Evolutionary conservation across 2,113 vertebrate genomes (phyloP), one percentile per base, ranked within the genome.

Genomic region (Girardinichthys multiradiatus): DNA sequence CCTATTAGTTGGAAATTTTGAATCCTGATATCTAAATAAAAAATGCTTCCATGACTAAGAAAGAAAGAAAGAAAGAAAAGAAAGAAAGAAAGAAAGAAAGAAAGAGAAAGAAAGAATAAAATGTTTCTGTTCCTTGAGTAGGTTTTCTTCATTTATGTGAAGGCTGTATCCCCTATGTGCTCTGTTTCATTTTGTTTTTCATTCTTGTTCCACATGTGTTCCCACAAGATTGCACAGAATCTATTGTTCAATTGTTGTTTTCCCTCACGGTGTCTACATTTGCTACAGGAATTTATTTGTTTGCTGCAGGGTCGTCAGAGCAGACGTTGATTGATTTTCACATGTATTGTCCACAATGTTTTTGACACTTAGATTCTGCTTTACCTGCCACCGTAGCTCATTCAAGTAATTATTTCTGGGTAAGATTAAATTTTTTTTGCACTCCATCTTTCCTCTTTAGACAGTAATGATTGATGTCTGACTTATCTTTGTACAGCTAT

Each of bases 251-350:
- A 24, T 54, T 54, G 48, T 54, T 54, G 48, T n/a, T 54, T 54
- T 54, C n/a, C 48, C 48, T 54, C 48, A 24, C 48, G 9, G 48
- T 10, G 48, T n/a, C 48, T 54, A 17, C 48, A 54, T 54, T 54
- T 54, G 48, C 48, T 54, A n/a, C 48, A 54, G 48, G 48, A 21
- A 54, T 54, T 54, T 54, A 54, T 54, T 54, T 54, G 48, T 54
- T 54, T 54, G 48, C 48, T 54, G 48, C 48, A 54, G 24, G 48
- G 48, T 11, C n/a, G 48, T 54, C 48, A 54, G 21, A 54, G 48
- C 48, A 54, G 48, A 54, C n/a, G 48, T n/a, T 54, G 48, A 54
- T 54, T 54, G 48, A 54, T 54, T 54, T 54, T 54, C 48, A 24
- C 48, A n/a, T 54, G 7, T n/a, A n/a, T 54, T 54, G 48, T 54